Conservation (phyloP, 2,797 vertebrate genomes). For the Hoplostethus atlanticus region DNA sequence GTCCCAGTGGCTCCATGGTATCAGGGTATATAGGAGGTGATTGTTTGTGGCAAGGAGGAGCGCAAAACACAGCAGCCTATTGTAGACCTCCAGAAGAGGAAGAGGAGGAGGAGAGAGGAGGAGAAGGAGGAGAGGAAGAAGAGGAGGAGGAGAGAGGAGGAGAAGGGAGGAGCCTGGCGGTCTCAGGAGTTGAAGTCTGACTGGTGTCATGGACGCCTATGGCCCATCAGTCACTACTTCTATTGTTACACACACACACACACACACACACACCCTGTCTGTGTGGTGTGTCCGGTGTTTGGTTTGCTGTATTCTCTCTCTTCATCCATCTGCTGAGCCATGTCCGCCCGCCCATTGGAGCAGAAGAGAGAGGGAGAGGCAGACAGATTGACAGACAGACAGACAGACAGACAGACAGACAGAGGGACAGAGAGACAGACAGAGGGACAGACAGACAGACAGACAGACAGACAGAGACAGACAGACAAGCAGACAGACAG, state of each 20-base stretch:
- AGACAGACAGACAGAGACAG: not conserved
- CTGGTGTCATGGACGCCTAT: too few species aligned
- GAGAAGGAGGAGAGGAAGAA: too few species aligned
- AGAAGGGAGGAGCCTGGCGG: too few species aligned
- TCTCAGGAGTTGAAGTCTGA: too few species aligned
- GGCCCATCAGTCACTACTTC: not conserved
- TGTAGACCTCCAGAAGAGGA: not conserved
- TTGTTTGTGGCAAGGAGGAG: not conserved
- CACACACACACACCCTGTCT: slow-evolving; percentile 3
- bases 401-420: not conserved
- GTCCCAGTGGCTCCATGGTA: not conserved
- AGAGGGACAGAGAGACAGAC: not conserved
- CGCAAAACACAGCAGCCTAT: too few species aligned
- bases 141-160: too few species aligned
- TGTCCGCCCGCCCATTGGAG: not conserved
- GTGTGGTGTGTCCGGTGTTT: not conserved
- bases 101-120: not conserved
- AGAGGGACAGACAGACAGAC: not conserved
- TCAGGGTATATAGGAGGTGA: not conserved
- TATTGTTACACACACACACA: not conserved
- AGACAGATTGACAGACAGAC: not conserved
- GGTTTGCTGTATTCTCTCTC: slow-evolving; percentile 7
- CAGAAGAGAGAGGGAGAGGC: not conserved
- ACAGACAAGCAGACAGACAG: too few species aligned
- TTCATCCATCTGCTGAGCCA: slow-evolving; percentile 1